Base-by-base conservation (phyloP, 2,113 vertebrate genomes). In the Phycodurus eques region DNA sequence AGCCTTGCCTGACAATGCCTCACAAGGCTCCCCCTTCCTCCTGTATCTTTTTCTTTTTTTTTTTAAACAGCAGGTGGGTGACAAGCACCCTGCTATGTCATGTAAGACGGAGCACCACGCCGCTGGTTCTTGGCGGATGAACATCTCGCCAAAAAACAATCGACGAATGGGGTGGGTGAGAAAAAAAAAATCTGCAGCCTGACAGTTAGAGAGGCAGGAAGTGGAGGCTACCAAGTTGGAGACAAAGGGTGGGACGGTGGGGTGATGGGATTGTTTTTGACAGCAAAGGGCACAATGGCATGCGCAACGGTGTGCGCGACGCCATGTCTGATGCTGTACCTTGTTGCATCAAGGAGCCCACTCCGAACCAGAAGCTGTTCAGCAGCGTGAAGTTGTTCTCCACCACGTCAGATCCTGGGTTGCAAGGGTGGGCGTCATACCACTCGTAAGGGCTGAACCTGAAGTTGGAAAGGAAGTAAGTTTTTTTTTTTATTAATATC, bases 351-450 rank as follows among this genome's bases (percentile, higher is more conserved):
- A 99, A 90, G 0, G 96, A 96, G 31, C 98, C 97, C 70, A 99
- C 96, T 72, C 97, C 97, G 0, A 99, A 99, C 98, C 98, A 99
- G 92, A 99, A 99, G 92, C 96, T 99, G 93, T 99, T 99, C 17
- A 99, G 77, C 8, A 99, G 92, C 35, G 97, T 99, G 92, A 99
- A 99, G 91, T 98, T 99, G 88, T 99, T 99, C 83, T 99, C 96
- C 77, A 98, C 96, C 5, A 98, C 92, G 51, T 98, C 97, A 0
- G 98, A 98, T 22, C 96, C 96, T 0, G 97, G 96, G 83, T 99
- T 99, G 84, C 97, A 99, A 22, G 97, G 97, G 2, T 99, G 97
- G 12, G 97, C 96, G 0, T 99, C 96, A 0, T 99, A 98, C 98
- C 98, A 99, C 84, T 99, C 98, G 0, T 99, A 99, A 0, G 98